Evolutionary conservation across 2,888 invertebrate genomes (phyloP).

Genomic region (Trichopoda pennipes): DNA sequence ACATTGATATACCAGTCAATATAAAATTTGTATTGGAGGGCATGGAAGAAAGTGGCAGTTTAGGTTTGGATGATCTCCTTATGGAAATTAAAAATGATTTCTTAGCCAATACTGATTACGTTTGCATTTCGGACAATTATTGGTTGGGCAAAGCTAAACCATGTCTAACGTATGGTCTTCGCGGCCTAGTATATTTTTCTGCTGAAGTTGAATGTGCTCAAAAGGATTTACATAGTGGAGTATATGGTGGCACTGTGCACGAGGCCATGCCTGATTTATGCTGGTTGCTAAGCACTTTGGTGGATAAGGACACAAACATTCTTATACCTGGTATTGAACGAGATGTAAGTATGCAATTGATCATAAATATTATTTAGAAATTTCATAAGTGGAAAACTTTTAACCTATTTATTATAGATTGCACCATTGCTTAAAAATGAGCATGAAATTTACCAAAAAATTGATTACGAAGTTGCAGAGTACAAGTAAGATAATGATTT

Average conservation of each 20-base stretch:
- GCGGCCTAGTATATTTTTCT: constrained; percentile 95
- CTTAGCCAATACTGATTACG: constrained; percentile 92
- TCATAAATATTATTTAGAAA: constrained; percentile 3
- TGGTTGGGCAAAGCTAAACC: constrained; percentile 99
- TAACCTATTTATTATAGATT: constrained; percentile 71
- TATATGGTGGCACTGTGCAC: constrained; percentile 95
- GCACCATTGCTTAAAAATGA: constrained; percentile 87
- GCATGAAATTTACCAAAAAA: constrained; percentile 87
- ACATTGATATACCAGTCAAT: constrained; percentile 86
- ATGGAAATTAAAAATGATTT: constrained; percentile 86
- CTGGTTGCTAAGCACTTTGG: constrained; percentile 90
- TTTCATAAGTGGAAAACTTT: neutral
- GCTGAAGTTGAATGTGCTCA: constrained; percentile 92
- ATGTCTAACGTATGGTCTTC: constrained; percentile 97
- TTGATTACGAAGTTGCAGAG: constrained; percentile 92
- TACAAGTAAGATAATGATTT: constrained; percentile 83
- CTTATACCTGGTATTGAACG: constrained; percentile 91
- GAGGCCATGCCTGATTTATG: constrained; percentile 96
- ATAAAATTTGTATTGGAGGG: constrained; percentile 97
- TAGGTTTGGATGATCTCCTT: constrained; percentile 95
- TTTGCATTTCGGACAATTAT: constrained; percentile 99
- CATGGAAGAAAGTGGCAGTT: constrained; percentile 99
- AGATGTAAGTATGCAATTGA: constrained; percentile 83
- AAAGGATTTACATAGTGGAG: constrained; percentile 97
- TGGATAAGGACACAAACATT: constrained; percentile 93